A percentile compares a stretch with the other conserved stretches of the same genome.
Evolutionary conservation across 1,140 invertebrate genomes (phyloP).

Genomic region (Caenorhabditis briggsae): DNA sequence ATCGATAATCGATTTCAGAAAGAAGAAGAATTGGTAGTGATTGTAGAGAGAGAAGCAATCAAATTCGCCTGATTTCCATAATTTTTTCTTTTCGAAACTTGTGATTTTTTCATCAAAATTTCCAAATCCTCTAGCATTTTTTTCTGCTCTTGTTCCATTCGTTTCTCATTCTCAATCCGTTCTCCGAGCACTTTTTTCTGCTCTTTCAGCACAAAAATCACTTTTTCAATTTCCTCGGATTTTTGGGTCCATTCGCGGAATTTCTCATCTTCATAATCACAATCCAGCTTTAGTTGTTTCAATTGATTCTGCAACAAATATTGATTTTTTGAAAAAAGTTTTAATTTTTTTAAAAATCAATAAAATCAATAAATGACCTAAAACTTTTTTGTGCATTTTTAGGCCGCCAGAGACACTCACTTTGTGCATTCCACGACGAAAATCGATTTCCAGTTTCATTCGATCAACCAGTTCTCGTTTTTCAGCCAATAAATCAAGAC

Average conservation of each 20-base stretch:
- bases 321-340: too few species aligned
- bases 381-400: background rate
- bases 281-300: constrained; percentile 21
- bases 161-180: constrained; percentile 8
- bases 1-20: too few species aligned
- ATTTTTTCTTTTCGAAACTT: background rate
- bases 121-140: constrained; percentile 37
- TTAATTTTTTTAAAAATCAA: too few species aligned
- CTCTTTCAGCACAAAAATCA: constrained; percentile 12
- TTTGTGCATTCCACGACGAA: constrained; percentile 22
- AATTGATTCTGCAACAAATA: background rate
- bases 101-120: background rate
- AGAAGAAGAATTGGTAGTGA: too few species aligned
- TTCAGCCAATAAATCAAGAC: constrained; percentile 26
- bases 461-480: constrained; percentile 5
- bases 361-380: background rate
- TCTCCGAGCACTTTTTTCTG: constrained; percentile 28
- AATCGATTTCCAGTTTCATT: constrained; percentile 15
- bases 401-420: background rate
- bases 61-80: too few species aligned
- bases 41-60: too few species aligned
- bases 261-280: constrained; percentile 9
- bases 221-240: constrained; percentile 30
- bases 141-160: constrained; percentile 35
- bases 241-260: background rate